Evolutionary conservation across 1,140 invertebrate genomes (phyloP), one percentile per base, ranked within the genome.

Genomic region (Atopsyche davidsoni): DNA sequence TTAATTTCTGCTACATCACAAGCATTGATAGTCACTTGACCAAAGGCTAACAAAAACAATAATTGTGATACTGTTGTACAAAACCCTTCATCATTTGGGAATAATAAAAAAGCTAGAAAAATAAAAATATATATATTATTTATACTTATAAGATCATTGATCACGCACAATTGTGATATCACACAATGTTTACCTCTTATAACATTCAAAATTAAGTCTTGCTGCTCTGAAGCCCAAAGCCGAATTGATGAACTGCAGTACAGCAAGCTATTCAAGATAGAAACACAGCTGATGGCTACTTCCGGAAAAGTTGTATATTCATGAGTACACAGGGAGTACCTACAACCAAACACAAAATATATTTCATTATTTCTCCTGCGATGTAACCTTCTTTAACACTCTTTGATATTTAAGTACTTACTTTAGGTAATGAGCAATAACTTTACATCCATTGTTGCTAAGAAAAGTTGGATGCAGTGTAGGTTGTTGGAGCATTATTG

Each of bases 231-330:
- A 9, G 82, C 60, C 35, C 67, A 65, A 28, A 78, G 73, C 32
- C 81, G 67, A 48, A 75, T 64, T 14, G 62, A 64, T 19, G 65
- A 31, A 56, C 70, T 70, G 53, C 67, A 64, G 13, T 69, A 72
- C 35, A 70, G 73, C 6, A 83, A 58, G 44, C 75, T 71, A 65
- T 81, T 81, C 28, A 84, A 56, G 49, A 82, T 72, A 4, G 72
- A 72, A 24, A 82, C 62, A 56, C 79, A 76, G 31, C 80, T 76
- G 38, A 82, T 72, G 1, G 79, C 75, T 38, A 78, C 81, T 60
- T 84, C 82, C 1, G 81, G 78, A 66, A 81, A 82, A 58, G 79
- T 74, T 2, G 71, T 60, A 57, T 70, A 81, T 59, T 82, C 77
- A 19, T 75, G 72, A 40, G 81, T 77, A 50, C 70, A 67, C 51